Conservation (phyloP, 2,113 vertebrate species). For the Vidua chalybeata region DNA sequence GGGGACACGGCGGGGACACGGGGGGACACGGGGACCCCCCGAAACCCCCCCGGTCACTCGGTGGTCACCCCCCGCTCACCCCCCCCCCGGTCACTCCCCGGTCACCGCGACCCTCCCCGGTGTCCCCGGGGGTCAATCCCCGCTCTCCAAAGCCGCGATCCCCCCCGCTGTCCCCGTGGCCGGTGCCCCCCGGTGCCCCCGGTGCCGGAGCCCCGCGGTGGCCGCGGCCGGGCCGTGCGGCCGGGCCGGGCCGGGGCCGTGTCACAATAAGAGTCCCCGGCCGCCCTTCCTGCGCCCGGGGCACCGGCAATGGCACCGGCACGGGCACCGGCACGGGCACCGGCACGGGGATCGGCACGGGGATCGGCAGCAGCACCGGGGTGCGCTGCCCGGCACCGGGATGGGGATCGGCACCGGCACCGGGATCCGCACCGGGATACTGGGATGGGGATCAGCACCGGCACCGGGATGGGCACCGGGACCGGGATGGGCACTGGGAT, state of each 20-base stretch:
- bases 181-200: neutral
- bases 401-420: neutral
- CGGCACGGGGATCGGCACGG: no score
- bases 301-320: neutral
- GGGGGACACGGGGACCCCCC: neutral
- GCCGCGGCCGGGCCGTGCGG: neutral
- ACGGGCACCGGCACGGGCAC: no score
- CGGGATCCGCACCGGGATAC: no score
- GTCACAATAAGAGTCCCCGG: neutral
- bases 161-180: neutral
- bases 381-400: no score
- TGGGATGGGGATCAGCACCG: no score
- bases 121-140: neutral
- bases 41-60: neutral
- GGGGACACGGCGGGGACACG: neutral
- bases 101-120: neutral
- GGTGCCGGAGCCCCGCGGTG: neutral
- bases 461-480: no score
- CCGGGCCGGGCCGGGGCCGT: neutral
- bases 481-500: no score
- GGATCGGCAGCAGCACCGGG: neutral
- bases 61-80: neutral
- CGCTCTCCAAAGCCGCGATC: neutral
- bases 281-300: neutral
- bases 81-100: neutral